These are phyloP conservation scores for Catocala fraxini DNA, from an alignment of 2,888 invertebrate species.

Conservation along the genomic window DNA sequence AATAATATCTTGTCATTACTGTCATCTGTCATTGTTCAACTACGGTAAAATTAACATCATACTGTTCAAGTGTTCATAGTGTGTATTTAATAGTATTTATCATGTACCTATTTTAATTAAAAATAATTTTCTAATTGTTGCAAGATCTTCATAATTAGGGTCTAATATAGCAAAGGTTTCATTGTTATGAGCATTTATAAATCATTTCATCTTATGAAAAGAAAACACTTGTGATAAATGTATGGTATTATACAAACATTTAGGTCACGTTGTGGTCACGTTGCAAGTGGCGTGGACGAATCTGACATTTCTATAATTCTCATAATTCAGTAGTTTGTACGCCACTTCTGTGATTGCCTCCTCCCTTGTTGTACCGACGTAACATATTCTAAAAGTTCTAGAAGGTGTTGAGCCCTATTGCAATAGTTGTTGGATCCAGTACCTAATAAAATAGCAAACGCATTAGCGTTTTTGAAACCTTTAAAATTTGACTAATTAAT, in stretches of 20 bases:
- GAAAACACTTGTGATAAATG: not conserved
- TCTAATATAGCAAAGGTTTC: too few species aligned
- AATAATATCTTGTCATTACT: too few species aligned
- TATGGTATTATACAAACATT: conserved; percentile 23
- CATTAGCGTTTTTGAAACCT: conserved; percentile 6
- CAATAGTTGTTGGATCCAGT: not conserved
- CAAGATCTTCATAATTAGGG: too few species aligned
- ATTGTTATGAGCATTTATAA: too few species aligned
- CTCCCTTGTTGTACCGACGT: conserved; percentile 17
- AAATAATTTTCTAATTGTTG: too few species aligned
- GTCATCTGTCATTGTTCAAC: too few species aligned
- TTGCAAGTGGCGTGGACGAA: conserved; percentile 88
- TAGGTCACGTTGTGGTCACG: conserved; percentile 81
- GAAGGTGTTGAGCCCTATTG: conserved; percentile 31
- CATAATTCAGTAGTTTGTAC: conserved; percentile 35
- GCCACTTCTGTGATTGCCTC: conserved; percentile 41
- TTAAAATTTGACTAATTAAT: conserved; percentile 13
- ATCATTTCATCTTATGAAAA: too few species aligned
- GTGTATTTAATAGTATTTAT: too few species aligned
- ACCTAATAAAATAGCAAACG: too few species aligned
- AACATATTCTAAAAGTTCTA: conserved; percentile 43
- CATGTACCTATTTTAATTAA: too few species aligned
- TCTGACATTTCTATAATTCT: conserved; percentile 56
- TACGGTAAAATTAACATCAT: too few species aligned
- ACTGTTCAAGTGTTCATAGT: too few species aligned